Conservation (phyloP, 2,888 invertebrate species). For the Plutella xylostella region DNA sequence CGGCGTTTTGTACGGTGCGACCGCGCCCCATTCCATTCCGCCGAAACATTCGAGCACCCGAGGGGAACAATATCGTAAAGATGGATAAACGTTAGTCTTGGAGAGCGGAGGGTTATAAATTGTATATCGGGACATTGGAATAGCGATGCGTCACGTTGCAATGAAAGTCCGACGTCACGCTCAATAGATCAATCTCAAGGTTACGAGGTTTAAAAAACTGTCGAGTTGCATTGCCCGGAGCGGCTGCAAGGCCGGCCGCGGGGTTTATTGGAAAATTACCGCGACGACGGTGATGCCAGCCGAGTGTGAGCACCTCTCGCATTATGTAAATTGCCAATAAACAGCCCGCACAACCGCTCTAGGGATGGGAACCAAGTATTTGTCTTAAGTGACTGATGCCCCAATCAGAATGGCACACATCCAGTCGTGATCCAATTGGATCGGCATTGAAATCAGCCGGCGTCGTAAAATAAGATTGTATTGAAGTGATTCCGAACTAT, state of each 20-base stretch:
- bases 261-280: constrained; percentile 7
- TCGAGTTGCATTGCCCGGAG: no score
- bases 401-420: no score
- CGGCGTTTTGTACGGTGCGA: no score
- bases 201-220: neutral
- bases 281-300: neutral
- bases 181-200: constrained; percentile 5
- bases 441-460: no score
- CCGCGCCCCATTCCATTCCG: neutral
- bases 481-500: no score
- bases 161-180: constrained; percentile 1
- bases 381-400: no score
- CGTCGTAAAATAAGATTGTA: no score
- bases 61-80: constrained; percentile 4
- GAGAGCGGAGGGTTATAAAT: neutral
- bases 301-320: neutral
- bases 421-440: no score
- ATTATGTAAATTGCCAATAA: constrained; percentile 11
- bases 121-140: neutral
- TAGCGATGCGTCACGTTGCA: constrained; percentile 1
- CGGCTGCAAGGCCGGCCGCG: neutral
- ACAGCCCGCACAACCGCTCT: constrained; percentile 1
- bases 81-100: constrained; percentile 1
- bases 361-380: no score
- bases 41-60: neutral